Conservation (phyloP, 35 echinoderm and acorn worm genomes). For the Diadema setosum region DNA sequence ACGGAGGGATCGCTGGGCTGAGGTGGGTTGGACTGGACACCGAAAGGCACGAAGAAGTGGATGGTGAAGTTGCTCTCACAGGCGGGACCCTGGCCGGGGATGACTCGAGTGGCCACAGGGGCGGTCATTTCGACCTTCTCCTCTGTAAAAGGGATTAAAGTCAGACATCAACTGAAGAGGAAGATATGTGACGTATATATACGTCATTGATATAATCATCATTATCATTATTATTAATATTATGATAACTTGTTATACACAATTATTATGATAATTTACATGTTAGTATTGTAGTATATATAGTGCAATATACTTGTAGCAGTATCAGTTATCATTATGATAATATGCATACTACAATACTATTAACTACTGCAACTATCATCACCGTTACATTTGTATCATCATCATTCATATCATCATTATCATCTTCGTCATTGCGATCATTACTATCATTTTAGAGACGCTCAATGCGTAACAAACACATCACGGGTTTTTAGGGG, state of each 20-base stretch:
- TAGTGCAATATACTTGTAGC: no score
- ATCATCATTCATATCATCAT: no score
- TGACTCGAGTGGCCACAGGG: slow-evolving; percentile 47
- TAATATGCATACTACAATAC: no score
- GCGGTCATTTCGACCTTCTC: slow-evolving; percentile 71
- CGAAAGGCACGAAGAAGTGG: slow-evolving; percentile 69
- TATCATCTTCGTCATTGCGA: no score
- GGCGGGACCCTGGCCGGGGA: slow-evolving; percentile 67
- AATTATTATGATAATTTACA: background rate
- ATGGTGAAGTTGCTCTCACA: slow-evolving; percentile 73
- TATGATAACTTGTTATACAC: no score
- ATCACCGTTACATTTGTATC: no score
- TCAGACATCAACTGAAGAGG: background rate
- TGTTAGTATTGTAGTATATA: background rate
- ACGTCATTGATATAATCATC: background rate
- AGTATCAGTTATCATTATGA: no score
- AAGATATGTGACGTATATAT: background rate
- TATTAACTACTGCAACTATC: no score
- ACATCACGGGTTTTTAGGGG: no score
- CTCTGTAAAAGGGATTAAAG: slow-evolving; percentile 3
- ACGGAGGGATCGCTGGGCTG: background rate
- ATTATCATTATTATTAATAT: background rate
- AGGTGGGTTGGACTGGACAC: slow-evolving; percentile 17
- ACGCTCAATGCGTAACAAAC: no score
- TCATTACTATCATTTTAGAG: no score